Evolutionary conservation across 1,140 invertebrate species (phyloP).

Genomic region (Nautilus pompilius): DNA sequence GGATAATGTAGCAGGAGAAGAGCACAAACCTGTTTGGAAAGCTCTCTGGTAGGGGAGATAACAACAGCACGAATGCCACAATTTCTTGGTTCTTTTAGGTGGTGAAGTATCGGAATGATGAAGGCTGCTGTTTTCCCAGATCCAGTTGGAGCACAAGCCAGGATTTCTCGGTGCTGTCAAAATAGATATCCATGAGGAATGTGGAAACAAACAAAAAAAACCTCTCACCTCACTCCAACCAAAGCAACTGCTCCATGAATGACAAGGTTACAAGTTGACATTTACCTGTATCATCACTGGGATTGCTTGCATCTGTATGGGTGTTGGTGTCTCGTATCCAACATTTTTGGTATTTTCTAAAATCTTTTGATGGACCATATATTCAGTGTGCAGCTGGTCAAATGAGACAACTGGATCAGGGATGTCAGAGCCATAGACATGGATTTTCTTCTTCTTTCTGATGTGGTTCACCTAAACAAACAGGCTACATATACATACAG

Average conservation of each 20-base stretch:
- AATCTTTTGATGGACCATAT: conserved; percentile 56
- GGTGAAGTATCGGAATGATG: conserved; percentile 62
- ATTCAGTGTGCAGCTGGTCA: conserved; percentile 58
- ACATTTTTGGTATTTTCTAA: conserved; percentile 71
- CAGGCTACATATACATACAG: no score
- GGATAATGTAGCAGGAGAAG: background rate
- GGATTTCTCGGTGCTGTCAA: conserved; percentile 72
- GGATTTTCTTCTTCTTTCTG: conserved; percentile 74
- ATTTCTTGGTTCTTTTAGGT: conserved; percentile 58
- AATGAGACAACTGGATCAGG: conserved; percentile 74
- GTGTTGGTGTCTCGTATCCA: conserved; percentile 79
- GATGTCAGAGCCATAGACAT: conserved; percentile 71
- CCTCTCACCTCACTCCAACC: background rate
- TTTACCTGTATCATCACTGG: conserved; percentile 72
- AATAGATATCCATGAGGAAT: background rate
- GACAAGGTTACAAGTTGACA: background rate
- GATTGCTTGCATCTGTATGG: conserved; percentile 92
- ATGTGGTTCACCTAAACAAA: conserved; percentile 67
- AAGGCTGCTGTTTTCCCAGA: conserved; percentile 61
- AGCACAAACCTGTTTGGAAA: conserved; percentile 79
- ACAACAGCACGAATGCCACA: conserved; percentile 74
- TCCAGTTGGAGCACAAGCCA: conserved; percentile 83
- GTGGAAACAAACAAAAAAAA: background rate
- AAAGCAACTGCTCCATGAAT: background rate
- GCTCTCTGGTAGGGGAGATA: conserved; percentile 86